Conservation (phyloP, 2,888 invertebrate species). For the Rotaria socialis region DNA sequence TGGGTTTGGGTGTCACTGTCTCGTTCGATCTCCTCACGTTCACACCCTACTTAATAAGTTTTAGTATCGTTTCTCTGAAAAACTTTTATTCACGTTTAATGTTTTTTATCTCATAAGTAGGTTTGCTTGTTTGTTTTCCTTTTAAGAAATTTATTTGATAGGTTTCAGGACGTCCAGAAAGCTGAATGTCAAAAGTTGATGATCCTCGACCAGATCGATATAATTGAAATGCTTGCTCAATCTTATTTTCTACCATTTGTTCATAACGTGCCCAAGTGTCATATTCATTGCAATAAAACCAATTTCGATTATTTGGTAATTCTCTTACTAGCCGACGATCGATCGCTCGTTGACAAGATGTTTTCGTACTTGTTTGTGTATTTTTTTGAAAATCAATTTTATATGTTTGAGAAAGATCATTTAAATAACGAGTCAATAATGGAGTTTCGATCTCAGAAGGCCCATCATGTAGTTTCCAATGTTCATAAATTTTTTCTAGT, state of each 20-base stretch:
- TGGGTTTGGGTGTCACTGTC: too few species aligned
- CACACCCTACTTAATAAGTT: too few species aligned
- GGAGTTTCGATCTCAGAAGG: neutral
- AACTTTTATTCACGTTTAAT: neutral
- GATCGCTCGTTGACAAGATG: neutral
- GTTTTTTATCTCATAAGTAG: neutral
- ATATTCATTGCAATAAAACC: neutral
- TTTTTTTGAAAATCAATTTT: neutral
- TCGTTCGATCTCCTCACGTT: too few species aligned
- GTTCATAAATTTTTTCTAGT: neutral
- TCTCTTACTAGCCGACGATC: neutral
- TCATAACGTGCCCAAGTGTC: neutral
- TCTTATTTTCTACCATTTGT: neutral
- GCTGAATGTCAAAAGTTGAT: neutral
- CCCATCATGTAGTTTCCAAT: neutral
- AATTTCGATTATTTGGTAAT: neutral
- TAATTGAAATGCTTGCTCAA: neutral
- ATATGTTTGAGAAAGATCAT: constrained; percentile 17
- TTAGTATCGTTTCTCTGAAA: too few species aligned
- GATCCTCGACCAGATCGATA: neutral
- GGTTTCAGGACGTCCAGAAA: constrained; percentile 17
- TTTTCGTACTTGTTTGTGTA: neutral
- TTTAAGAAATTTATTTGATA: neutral
- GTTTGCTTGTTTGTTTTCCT: neutral
- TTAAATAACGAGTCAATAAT: neutral